Percentiles rank a stretch among this genome's conserved stretches.
phyloP scores from a whole-genome alignment of 2,113 vertebrate species.

The Piprites chloris region DNA sequence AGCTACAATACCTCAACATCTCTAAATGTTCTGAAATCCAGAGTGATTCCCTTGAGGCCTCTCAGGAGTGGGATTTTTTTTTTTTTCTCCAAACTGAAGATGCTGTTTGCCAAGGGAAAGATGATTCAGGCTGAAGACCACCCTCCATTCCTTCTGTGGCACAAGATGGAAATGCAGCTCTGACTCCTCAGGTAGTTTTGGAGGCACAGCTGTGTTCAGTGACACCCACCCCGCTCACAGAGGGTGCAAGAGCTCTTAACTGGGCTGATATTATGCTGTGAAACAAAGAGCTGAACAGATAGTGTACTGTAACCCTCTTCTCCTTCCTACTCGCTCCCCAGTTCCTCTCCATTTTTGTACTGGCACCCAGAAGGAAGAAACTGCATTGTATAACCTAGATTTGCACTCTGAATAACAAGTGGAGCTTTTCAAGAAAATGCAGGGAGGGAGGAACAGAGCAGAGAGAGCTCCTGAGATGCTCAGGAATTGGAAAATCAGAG shows the following conservation, averaged over 20 bases:
- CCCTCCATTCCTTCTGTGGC: not conserved
- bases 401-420: not conserved
- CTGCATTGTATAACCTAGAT: not conserved
- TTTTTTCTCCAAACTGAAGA: not conserved
- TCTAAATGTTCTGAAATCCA: not conserved
- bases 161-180: not conserved
- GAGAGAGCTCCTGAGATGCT: not conserved
- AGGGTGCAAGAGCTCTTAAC: not conserved
- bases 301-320: not conserved
- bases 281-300: not conserved
- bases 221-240: not conserved
- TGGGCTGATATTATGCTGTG: not conserved
- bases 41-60: not conserved
- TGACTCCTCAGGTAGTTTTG: not conserved
- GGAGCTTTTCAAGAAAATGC: not conserved
- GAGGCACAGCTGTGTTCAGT: not conserved
- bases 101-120: not conserved
- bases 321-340: not conserved
- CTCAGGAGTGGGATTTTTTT: not conserved
- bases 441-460: not conserved
- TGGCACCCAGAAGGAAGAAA: not conserved
- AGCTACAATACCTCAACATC: not conserved
- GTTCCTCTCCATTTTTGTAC: not conserved
- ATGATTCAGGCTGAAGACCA: not conserved
- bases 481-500: not conserved